Conservation (phyloP, 1,140 invertebrate species). For the Trichonephila clavipes region DNA sequence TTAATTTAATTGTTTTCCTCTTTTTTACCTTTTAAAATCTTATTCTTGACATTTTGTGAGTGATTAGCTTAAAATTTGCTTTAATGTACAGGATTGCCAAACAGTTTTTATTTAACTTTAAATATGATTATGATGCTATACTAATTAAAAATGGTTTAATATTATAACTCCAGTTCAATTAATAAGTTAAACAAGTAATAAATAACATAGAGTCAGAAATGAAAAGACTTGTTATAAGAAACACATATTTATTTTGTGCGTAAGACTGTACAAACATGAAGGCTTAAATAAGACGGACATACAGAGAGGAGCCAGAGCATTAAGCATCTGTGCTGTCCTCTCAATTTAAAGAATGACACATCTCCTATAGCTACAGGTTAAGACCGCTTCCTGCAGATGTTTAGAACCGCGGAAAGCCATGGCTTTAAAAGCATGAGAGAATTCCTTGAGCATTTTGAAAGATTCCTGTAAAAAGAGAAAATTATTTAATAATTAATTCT, state of each 20-base stretch:
- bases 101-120: too few relatives aligned
- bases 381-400: not conserved
- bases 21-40: too few relatives aligned
- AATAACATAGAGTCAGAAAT: too few relatives aligned
- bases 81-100: too few relatives aligned
- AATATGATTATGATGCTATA: too few relatives aligned
- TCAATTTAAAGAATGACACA: not conserved
- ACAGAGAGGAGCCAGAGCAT: constrained; percentile 49
- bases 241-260: constrained; percentile 53
- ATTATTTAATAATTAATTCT: too few relatives aligned
- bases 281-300: constrained; percentile 31
- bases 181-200: too few relatives aligned
- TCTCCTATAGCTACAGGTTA: constrained; percentile 10
- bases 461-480: not conserved
- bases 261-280: constrained; percentile 54
- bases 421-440: constrained; percentile 25
- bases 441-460: constrained; percentile 52
- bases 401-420: constrained; percentile 25
- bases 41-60: too few relatives aligned
- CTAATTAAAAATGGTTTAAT: too few relatives aligned
- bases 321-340: constrained; percentile 42
- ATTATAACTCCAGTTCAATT: too few relatives aligned
- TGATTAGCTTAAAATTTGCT: too few relatives aligned
- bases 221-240: constrained; percentile 1
- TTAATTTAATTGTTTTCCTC: too few relatives aligned